Conservation (phyloP, 2,888 invertebrate species). For the Pammene fasciana region DNA sequence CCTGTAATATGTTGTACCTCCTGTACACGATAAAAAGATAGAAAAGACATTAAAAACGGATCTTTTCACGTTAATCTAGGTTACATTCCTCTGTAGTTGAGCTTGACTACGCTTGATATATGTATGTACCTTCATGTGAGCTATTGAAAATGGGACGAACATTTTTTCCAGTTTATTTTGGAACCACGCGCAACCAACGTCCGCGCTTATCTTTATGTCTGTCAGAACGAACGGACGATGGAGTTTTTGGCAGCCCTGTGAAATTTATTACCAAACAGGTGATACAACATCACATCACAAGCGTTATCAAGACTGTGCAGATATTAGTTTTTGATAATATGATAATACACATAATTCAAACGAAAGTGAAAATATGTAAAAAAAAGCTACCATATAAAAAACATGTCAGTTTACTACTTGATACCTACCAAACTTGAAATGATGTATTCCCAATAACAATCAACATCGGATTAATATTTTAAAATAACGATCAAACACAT, state of each 20-base stretch:
- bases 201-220: constrained; percentile 21
- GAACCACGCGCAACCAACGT: constrained; percentile 5
- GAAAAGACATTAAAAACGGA: background rate
- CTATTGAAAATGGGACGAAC: constrained; percentile 2
- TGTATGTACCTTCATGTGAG: constrained; percentile 3
- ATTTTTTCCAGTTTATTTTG: constrained; percentile 11
- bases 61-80: constrained; percentile 1
- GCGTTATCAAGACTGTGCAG: constrained; percentile 1
- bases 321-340: background rate
- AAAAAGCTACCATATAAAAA: too few relatives aligned
- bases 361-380: too few relatives aligned
- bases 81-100: background rate
- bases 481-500: too few relatives aligned
- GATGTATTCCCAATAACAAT: too few relatives aligned
- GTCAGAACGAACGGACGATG: constrained; percentile 14
- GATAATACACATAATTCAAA: background rate
- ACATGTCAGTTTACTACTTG: too few relatives aligned
- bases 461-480: too few relatives aligned
- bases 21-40: background rate
- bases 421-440: too few relatives aligned
- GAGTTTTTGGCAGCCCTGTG: constrained; percentile 4
- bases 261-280: constrained; percentile 18
- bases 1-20: too few relatives aligned
- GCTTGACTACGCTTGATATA: background rate
- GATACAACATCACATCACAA: background rate